Conservation (phyloP, 1,140 invertebrate genomes). For the Harlomillsia oculata region DNA sequence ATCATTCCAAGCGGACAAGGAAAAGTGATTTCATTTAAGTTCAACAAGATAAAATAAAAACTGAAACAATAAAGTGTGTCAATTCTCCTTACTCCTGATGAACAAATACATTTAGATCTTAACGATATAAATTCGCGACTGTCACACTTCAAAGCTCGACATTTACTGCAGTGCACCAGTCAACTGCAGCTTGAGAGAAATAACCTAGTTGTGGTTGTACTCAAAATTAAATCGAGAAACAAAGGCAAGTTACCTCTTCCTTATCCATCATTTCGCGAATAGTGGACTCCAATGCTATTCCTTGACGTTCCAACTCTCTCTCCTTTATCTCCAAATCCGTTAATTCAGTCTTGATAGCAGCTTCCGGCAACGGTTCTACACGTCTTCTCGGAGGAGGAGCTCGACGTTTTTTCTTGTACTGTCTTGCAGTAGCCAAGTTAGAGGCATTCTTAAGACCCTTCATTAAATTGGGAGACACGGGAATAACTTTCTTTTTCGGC, state of each 20-base stretch:
- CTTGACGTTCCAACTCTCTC: conserved; percentile 76
- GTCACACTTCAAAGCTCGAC: no score
- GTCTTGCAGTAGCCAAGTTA: not conserved
- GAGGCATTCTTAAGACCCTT: conserved; percentile 16
- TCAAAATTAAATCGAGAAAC: no score
- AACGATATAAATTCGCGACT: no score
- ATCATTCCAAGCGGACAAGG: no score
- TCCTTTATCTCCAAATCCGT: conserved; percentile 75
- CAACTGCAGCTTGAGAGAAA: no score
- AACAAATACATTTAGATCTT: no score
- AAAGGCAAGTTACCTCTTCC: conserved; percentile 6
- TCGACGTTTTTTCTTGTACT: conserved; percentile 32
- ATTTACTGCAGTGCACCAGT: no score
- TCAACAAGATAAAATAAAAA: no score
- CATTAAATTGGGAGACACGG: conserved; percentile 20
- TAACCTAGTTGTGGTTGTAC: no score
- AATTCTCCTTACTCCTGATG: no score
- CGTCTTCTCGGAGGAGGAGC: conserved; percentile 34
- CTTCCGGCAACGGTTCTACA: conserved; percentile 49
- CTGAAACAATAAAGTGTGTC: no score
- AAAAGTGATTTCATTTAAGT: no score
- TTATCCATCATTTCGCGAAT: conserved; percentile 46
- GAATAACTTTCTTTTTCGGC: conserved; percentile 22
- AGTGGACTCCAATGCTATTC: conserved; percentile 72
- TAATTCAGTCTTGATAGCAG: conserved; percentile 61